These are phyloP conservation scores for Poecilia velifera DNA, from an alignment of 2,797 vertebrate species.

Conservation along the genomic window DNA sequence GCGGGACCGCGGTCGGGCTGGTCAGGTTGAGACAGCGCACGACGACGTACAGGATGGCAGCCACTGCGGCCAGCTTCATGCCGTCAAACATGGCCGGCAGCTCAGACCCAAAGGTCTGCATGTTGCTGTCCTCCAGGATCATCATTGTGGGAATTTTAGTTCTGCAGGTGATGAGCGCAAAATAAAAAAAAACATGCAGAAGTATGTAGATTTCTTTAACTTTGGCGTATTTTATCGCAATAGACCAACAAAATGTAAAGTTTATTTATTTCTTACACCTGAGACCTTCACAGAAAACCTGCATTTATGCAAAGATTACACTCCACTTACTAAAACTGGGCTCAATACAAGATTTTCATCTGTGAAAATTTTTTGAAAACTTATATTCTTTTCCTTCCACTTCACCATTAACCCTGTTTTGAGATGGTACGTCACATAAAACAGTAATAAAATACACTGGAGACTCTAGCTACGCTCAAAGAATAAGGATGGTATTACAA, in stretches of 20 bases:
- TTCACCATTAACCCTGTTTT: background rate
- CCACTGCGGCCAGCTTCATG: conserved; percentile 91
- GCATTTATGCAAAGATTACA: background rate
- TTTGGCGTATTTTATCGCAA: background rate
- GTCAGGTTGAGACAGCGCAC: conserved; percentile 94
- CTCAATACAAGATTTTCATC: background rate
- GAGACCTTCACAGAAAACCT: background rate
- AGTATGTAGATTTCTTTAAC: background rate
- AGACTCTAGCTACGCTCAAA: background rate
- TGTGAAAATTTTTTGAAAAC: background rate
- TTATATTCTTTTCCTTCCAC: background rate
- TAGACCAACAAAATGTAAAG: background rate
- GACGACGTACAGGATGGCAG: conserved; percentile 90
- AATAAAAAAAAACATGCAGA: background rate
- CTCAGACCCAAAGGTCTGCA: conserved; percentile 71
- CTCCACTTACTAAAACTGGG: background rate
- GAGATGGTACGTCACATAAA: background rate
- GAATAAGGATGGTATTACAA: background rate
- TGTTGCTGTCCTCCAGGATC: conserved; percentile 37
- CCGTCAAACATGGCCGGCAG: conserved; percentile 94
- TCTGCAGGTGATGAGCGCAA: conserved; percentile 3
- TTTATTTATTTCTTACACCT: background rate
- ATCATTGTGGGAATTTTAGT: conserved; percentile 54
- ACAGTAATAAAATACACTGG: background rate
- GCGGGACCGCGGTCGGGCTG: conserved; percentile 88